Conservation (phyloP, 2,888 invertebrate genomes). For the Zelleria hepariella region DNA sequence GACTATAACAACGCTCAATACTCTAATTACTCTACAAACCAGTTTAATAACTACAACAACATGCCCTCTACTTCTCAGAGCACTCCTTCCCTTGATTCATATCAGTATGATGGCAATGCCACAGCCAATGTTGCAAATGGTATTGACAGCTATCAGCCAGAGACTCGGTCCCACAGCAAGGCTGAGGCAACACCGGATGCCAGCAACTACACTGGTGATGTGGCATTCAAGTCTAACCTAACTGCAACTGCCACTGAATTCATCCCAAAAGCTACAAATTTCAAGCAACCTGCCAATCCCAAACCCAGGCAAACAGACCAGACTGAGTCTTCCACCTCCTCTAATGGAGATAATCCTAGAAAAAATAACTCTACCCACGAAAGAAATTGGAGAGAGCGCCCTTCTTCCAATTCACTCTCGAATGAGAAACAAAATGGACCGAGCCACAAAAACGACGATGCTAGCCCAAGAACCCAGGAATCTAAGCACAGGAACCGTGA, state of each 20-base stretch:
- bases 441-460: conserved; percentile 6
- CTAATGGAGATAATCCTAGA: conserved; percentile 15
- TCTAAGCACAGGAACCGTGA: conserved; percentile 16
- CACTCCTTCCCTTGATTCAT: conserved; percentile 28
- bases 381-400: conserved; percentile 49
- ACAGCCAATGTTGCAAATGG: conserved; percentile 27
- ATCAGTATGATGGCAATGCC: conserved; percentile 31
- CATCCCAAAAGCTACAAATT: conserved; percentile 55
- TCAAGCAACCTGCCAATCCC: conserved; percentile 26
- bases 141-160: conserved; percentile 29
- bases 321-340: conserved; percentile 27
- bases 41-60: conserved; percentile 44
- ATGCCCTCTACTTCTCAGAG: conserved; percentile 39
- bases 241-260: conserved; percentile 73
- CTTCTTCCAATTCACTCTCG: background rate
- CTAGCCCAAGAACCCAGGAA: conserved; percentile 20
- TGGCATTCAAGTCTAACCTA: conserved; percentile 62
- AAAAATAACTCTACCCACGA: conserved; percentile 23
- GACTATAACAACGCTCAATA: conserved; percentile 42
- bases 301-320: background rate
- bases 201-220: conserved; percentile 34
- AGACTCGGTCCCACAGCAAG: conserved; percentile 31
- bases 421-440: conserved; percentile 1
- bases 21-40: conserved; percentile 40
- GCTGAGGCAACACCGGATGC: conserved; percentile 21